phyloP scores from a whole-genome alignment of 2,797 vertebrate species.

The Kryptopterus vitreolus region DNA sequence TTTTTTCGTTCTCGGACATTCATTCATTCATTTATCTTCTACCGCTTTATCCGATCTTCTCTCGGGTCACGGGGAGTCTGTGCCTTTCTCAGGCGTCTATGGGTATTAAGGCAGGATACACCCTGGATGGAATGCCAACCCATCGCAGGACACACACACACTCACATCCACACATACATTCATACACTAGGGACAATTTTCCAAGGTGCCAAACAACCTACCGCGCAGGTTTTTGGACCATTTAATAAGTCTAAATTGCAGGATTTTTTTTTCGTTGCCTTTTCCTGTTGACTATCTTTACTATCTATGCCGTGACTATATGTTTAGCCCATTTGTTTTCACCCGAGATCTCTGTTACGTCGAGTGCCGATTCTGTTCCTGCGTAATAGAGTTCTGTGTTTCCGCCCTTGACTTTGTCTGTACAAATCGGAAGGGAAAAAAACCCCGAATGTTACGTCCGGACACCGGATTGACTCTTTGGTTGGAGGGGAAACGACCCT shows the following conservation, averaged over 20 bases:
- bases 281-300: constrained; percentile 34
- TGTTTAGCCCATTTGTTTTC: constrained; percentile 3
- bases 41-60: too few species aligned
- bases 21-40: too few species aligned
- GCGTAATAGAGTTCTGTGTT: constrained; percentile 14
- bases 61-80: too few species aligned
- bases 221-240: too few species aligned
- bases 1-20: background rate
- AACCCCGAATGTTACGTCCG: background rate
- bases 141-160: too few species aligned
- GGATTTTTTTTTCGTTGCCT: background rate
- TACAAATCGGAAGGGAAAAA: constrained; percentile 1
- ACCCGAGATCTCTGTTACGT: constrained; percentile 4
- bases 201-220: too few species aligned
- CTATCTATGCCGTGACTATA: too few species aligned
- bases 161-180: too few species aligned
- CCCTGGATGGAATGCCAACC: too few species aligned
- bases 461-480: background rate
- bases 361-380: constrained; percentile 11
- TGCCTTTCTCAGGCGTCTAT: too few species aligned
- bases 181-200: too few species aligned
- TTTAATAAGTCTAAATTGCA: constrained; percentile 24
- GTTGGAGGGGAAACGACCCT: background rate
- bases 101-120: too few species aligned
- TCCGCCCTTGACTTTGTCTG: constrained; percentile 34